Evolutionary conservation across 2,113 vertebrate species (phyloP), one percentile per base, ranked within the genome.

Genomic region (Gavialis gangeticus): DNA sequence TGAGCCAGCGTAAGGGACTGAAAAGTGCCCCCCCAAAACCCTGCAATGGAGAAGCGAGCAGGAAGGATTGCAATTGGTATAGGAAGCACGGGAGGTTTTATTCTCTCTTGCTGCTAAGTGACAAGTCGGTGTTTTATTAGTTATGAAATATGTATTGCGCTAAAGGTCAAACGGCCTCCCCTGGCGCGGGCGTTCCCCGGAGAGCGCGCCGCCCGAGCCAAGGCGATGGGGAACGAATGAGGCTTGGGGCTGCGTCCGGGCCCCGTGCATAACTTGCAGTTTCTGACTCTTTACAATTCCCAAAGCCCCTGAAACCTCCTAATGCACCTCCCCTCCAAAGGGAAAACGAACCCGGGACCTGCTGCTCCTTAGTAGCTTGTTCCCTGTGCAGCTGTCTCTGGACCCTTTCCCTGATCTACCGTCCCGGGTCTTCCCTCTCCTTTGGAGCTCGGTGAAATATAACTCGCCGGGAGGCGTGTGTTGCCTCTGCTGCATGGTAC

Each of bases 21-120:
- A 37, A 83, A 46, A 46, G 12, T 22, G 46, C 0, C 4, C 12
- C 12, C 0, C 1, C 1, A 4, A 6, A 54, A 2, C 12, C 57
- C 2, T 27, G 56, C 7, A 34, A 22, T 19, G 4, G 27, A 1
- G 1, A 1, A 1, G 0, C 2, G 54, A 5, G 21, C 25, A 37
- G 17, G 56, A 1, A 0, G 1, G 34, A 10, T n/a, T 17, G n/a
- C 17, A 0, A 56, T 1, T 1, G 3, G 27, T 10, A 10, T 46
- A n/a, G 2, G 1, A 46, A 59, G 24, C 8, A 0, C 5, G 0
- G 77, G 22, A 56, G 7, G 1, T 17, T 3, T 25, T 3, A 30
- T 63, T 66, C 54, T 55, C 15, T 0, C 27, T 34, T 1, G 37
- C 1, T 9, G 73, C 59, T 1, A 46, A 73, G 12, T 46, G 34